These are phyloP conservation scores for Heterocephalus glaber DNA, from an alignment of 2,113 vertebrate genomes.

Conservation along the genomic window DNA sequence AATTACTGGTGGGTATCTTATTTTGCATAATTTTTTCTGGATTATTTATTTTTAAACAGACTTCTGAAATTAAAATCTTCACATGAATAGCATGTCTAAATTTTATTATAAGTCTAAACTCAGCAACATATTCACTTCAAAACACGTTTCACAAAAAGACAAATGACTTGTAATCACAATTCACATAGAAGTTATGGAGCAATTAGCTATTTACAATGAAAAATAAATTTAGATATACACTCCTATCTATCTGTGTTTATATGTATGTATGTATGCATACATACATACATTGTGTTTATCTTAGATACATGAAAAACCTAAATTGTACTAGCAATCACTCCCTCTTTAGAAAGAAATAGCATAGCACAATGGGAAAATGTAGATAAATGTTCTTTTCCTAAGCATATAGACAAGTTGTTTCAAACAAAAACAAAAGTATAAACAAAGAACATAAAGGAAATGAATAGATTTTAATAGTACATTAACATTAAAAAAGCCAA, in stretches of 20 bases:
- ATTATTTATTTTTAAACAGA: background rate
- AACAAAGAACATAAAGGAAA: constrained; percentile 1
- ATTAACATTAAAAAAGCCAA: constrained; percentile 11
- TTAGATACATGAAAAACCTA: background rate
- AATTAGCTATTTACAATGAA: constrained; percentile 24
- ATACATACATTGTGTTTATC: background rate
- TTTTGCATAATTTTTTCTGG: background rate
- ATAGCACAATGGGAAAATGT: background rate
- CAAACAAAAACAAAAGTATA: constrained; percentile 7
- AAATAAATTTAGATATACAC: background rate
- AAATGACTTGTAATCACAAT: constrained; percentile 39
- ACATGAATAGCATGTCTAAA: background rate
- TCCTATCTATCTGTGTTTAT: background rate
- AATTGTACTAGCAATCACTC: background rate
- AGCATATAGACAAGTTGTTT: background rate
- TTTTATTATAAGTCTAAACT: background rate
- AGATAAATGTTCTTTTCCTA: background rate
- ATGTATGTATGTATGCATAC: background rate
- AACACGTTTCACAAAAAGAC: constrained; percentile 27
- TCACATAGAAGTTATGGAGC: background rate
- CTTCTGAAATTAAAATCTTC: constrained; percentile 17
- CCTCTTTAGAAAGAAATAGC: background rate
- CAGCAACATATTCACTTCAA: background rate
- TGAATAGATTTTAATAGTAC: background rate
- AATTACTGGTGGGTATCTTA: background rate